phyloP scores from a whole-genome alignment of 2,888 invertebrate genomes.

The Quadriops clusia region DNA sequence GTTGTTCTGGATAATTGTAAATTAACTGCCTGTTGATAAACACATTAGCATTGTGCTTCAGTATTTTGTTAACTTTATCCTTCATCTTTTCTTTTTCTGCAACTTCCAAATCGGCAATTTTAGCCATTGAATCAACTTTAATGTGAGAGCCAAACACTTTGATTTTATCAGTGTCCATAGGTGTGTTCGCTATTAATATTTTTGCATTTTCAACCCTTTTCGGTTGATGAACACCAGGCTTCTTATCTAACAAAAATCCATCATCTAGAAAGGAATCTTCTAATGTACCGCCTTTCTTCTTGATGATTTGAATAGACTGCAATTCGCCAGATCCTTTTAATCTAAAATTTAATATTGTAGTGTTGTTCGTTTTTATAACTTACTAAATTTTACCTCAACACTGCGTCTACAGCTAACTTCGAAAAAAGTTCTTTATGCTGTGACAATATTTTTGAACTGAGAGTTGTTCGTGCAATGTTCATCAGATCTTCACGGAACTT shows the following conservation, averaged over 20 bases:
- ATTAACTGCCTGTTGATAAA: conserved; percentile 98
- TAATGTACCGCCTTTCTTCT: conserved; percentile 87
- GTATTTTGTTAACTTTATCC: conserved; percentile 93
- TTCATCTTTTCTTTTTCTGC: conserved; percentile 99
- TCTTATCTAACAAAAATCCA: conserved; percentile 91
- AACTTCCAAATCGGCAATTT: conserved; percentile 93
- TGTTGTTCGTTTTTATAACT: no score
- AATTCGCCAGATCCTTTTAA: conserved; percentile 93
- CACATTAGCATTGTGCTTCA: conserved; percentile 90
- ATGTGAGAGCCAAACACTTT: conserved; percentile 96
- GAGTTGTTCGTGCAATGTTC: conserved; percentile 94
- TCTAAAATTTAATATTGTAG: no score
- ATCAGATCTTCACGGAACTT: conserved; percentile 78
- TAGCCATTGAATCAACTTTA: conserved; percentile 82
- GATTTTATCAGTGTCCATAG: conserved; percentile 99
- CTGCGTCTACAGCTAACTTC: conserved; percentile 89
- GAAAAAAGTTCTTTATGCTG: conserved; percentile 97
- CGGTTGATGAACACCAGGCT: conserved; percentile 95
- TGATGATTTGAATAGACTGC: conserved; percentile 94
- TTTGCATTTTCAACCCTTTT: conserved; percentile 89
- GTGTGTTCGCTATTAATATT: conserved; percentile 96
- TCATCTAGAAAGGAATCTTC: conserved; percentile 94
- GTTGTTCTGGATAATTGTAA: conserved; percentile 99
- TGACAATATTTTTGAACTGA: conserved; percentile 94
- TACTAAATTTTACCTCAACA: no score